phyloP scores from a whole-genome alignment of 2,888 invertebrate species.

The Synergus itoensis region DNA sequence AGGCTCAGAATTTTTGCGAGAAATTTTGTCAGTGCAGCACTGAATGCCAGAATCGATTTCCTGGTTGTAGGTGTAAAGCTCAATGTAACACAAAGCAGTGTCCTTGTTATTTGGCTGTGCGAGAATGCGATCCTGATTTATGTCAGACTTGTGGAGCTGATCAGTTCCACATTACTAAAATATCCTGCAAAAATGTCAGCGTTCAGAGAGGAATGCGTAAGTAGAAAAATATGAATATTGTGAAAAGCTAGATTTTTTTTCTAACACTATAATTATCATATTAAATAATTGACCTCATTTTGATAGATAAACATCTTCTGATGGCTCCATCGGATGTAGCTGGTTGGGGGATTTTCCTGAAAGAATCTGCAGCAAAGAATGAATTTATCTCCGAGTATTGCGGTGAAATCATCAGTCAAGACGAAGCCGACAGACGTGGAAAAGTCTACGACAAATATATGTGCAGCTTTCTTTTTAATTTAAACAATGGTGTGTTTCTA shows the following conservation, averaged over 20 bases:
- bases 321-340: conserved; percentile 99
- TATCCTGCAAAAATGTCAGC: conserved; percentile 95
- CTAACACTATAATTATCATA: not conserved
- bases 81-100: conserved; percentile 99
- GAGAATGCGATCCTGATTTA: conserved; percentile 99
- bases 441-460: conserved; percentile 99
- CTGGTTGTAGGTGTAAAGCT: conserved; percentile 98
- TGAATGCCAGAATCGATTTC: conserved; percentile 97
- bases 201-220: conserved; percentile 93
- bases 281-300: not conserved
- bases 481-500: conserved; percentile 91
- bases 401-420: conserved; percentile 98
- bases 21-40: conserved; percentile 98
- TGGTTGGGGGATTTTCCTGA: conserved; percentile 99
- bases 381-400: conserved; percentile 99
- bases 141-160: conserved; percentile 98
- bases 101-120: conserved; percentile 97
- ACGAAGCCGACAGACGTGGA: conserved; percentile 98
- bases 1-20: conserved; percentile 98
- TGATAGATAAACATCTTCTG: conserved; percentile 89
- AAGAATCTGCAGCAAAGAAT: conserved; percentile 97
- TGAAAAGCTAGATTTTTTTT: not conserved
- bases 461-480: conserved; percentile 99
- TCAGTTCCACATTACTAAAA: conserved; percentile 86
- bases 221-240: conserved; percentile 69